Conservation (phyloP, 2,113 vertebrate species). For the Atherinomorus stipes region DNA sequence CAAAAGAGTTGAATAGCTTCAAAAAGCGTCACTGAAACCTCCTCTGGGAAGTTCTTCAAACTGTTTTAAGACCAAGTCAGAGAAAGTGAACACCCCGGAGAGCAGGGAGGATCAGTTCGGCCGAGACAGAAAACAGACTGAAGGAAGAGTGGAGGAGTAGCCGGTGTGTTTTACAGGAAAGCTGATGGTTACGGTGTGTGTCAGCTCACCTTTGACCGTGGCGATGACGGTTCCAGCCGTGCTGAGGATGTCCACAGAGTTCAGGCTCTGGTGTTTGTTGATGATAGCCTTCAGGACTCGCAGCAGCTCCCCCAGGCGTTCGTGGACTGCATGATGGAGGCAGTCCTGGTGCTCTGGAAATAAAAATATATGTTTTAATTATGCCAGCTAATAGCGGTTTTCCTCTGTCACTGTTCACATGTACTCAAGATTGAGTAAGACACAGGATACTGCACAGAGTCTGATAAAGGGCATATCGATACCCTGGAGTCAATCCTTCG, state of each 20-base stretch:
- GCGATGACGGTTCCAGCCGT: conserved; percentile 92
- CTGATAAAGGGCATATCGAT: no score
- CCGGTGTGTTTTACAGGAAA: conserved; percentile 48
- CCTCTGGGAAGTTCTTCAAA: conserved; percentile 27
- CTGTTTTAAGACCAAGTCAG: conserved; percentile 8
- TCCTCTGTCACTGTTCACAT: background rate
- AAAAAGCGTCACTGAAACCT: conserved; percentile 25
- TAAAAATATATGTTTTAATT: background rate
- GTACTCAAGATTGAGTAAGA: no score
- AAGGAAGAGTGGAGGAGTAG: conserved; percentile 53
- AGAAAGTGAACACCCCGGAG: conserved; percentile 30
- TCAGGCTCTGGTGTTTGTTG: conserved; percentile 92
- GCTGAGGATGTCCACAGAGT: conserved; percentile 94
- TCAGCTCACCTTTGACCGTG: conserved; percentile 94
- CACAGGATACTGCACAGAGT: no score
- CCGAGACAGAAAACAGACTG: conserved; percentile 69
- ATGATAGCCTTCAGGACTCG: conserved; percentile 91
- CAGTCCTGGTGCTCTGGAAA: conserved; percentile 88
- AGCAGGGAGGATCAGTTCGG: conserved; percentile 55
- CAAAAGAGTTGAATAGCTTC: conserved; percentile 24
- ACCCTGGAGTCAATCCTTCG: no score
- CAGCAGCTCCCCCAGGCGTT: conserved; percentile 92
- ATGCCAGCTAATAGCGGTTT: background rate
- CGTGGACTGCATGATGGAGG: conserved; percentile 90
- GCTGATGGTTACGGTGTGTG: conserved; percentile 14